Evolutionary conservation across 2,113 vertebrate genomes (phyloP), one percentile per base, ranked within the genome.

Genomic region (Ancistrus triradiatus): DNA sequence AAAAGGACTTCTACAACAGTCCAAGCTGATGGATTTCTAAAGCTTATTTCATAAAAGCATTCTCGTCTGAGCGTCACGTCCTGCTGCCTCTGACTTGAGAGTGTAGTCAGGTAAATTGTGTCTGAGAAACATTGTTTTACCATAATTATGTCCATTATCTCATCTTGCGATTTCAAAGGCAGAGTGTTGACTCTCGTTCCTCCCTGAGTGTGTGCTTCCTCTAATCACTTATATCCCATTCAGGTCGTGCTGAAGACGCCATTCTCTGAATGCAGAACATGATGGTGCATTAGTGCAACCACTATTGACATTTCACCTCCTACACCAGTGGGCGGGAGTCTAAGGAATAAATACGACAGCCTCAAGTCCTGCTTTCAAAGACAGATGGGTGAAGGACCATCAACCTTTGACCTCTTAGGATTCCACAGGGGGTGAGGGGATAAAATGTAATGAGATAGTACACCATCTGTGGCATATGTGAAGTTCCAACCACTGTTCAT

Each of bases 111-210:
- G 53, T 66, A 49, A n/a, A 40, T 22, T 15, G 24, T 13, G 22
- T 22, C 22, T 40, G 31, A 37, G 40, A 28, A 49, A 53, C 44
- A 11, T 33, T 48, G 63, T 42, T 66, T 66, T 42, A 50, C 63
- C 35, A 15, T 46, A 66, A 66, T 58, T 66, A 66, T 42, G 33
- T 44, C 44, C 22, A 66, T 66, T 66, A 66, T 66, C 53, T 66
- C 7, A 15, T 66, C 40, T 50, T n/a, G 24, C 33, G 24, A 24
- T 66, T 43, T 66, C 53, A 50, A 15, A 58, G 33, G 40, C 53
- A 59, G 53, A 50, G 48, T 66, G 64, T 66, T 66, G 64, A 66
- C 55, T 42, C 44, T 28, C 33, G 18, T 66, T 48, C 52, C 52
- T 66, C 63, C 63, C 19, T 2, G 31, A 56, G 27, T 7, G 2